Evolutionary conservation across 2,113 vertebrate genomes (phyloP).

Genomic region (Malurus alboscapulatus): DNA sequence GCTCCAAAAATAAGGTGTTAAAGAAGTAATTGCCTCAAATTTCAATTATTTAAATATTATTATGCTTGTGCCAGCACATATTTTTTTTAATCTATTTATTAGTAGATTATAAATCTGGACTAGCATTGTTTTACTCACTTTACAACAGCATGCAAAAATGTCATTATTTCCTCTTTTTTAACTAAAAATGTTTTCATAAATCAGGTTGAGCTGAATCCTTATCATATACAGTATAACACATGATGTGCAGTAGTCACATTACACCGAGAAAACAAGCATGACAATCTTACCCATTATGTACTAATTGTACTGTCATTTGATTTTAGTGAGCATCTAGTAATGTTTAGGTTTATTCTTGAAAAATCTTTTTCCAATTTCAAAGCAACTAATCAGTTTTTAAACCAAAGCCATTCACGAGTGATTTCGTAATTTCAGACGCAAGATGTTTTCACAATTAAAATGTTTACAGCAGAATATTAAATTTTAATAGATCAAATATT

Average conservation of each 20-base stretch:
- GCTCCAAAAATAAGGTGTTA: neutral
- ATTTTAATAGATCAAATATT: neutral
- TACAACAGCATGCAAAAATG: neutral
- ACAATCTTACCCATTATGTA: neutral
- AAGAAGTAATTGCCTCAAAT: neutral
- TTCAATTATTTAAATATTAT: neutral
- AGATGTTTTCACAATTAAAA: neutral
- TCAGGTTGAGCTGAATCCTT: neutral
- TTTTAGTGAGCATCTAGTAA: neutral
- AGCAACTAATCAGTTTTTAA: neutral
- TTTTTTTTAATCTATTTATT: neutral
- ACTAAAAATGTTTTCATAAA: neutral
- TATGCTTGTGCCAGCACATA: neutral
- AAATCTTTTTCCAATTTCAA: neutral
- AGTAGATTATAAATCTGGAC: neutral
- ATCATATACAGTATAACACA: rapidly evolving
- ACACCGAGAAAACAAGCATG: neutral
- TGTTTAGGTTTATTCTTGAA: neutral
- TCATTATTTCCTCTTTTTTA: neutral
- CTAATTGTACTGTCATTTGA: neutral
- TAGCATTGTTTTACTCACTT: neutral
- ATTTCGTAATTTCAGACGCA: neutral
- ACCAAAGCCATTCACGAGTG: neutral
- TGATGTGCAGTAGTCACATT: neutral
- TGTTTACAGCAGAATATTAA: neutral